Evolutionary conservation across 2,888 invertebrate genomes (phyloP).

Genomic region (Patella depressa): DNA sequence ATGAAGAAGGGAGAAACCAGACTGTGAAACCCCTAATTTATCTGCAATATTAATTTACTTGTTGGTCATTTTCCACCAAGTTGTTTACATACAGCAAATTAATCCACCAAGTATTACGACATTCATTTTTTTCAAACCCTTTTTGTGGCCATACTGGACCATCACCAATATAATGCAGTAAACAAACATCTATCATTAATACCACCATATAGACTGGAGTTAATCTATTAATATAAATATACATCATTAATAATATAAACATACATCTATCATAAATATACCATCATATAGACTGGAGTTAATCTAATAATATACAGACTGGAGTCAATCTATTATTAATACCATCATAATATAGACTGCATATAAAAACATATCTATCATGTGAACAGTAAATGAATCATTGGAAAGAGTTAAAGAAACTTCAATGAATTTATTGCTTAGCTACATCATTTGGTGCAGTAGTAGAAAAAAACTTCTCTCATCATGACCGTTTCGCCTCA

Average conservation of each 20-base stretch:
- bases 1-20: too few species aligned
- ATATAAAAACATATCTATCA: slow-evolving; percentile 53
- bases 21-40: too few species aligned
- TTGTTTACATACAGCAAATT: slow-evolving; percentile 60
- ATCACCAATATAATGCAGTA: slow-evolving; percentile 44
- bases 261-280: not conserved
- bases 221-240: slow-evolving; percentile 14
- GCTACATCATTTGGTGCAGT: too few species aligned
- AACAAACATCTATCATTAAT: slow-evolving; percentile 20
- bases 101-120: slow-evolving; percentile 54
- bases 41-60: slow-evolving; percentile 22
- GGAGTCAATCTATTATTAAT: slow-evolving; percentile 24
- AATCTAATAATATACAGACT: slow-evolving; percentile 25
- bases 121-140: slow-evolving; percentile 44
- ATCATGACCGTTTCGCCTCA: too few species aligned
- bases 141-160: slow-evolving; percentile 52
- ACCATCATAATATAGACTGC: too few species aligned
- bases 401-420: too few species aligned
- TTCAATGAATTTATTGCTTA: too few species aligned
- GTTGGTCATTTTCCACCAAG: slow-evolving; percentile 38
- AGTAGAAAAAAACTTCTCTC: too few species aligned
- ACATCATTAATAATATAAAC: not conserved
- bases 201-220: slow-evolving; percentile 31
- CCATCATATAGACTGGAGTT: too few species aligned
- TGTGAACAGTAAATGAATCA: too few species aligned